Conservation (phyloP, 2,888 invertebrate species). For the Drosophila cyrtoloma region DNA sequence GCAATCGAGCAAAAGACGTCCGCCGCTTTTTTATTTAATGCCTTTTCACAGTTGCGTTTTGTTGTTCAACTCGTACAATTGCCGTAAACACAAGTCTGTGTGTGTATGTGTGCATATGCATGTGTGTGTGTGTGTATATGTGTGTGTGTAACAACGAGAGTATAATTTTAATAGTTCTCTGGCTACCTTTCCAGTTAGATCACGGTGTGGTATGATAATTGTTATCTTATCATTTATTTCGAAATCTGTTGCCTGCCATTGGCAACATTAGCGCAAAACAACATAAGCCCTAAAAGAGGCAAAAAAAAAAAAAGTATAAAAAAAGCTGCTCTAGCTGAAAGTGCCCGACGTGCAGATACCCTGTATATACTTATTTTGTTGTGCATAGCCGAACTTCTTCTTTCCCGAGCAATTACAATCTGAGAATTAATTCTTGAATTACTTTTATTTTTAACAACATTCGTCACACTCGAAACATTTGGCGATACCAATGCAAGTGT, state of each 20-base stretch:
- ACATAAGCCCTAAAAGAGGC: neutral
- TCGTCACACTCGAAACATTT: neutral
- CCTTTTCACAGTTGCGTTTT: conserved; percentile 30
- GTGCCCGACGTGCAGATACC: neutral
- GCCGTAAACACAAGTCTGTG: neutral
- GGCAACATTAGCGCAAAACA: conserved; percentile 15
- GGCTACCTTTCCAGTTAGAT: conserved; percentile 4
- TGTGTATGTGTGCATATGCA: neutral
- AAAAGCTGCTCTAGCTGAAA: neutral
- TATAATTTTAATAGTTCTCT: conserved; percentile 16
- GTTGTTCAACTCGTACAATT: conserved; percentile 20
- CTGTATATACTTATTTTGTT: neutral
- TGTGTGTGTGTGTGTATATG: neutral
- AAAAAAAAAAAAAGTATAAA: neutral
- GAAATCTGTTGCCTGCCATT: conserved; percentile 49
- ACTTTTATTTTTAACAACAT: neutral
- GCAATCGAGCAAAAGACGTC: conserved; percentile 56
- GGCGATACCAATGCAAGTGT: neutral
- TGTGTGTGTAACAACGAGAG: conserved; percentile 3
- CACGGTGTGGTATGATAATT: conserved; percentile 13
- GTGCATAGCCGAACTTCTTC: neutral
- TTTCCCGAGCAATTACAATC: neutral
- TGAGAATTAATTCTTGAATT: neutral
- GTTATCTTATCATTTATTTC: conserved; percentile 69
- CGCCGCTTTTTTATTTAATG: conserved; percentile 49